Evolutionary conservation across 2,113 vertebrate species (phyloP).

Genomic region (Otolemur garnettii): DNA sequence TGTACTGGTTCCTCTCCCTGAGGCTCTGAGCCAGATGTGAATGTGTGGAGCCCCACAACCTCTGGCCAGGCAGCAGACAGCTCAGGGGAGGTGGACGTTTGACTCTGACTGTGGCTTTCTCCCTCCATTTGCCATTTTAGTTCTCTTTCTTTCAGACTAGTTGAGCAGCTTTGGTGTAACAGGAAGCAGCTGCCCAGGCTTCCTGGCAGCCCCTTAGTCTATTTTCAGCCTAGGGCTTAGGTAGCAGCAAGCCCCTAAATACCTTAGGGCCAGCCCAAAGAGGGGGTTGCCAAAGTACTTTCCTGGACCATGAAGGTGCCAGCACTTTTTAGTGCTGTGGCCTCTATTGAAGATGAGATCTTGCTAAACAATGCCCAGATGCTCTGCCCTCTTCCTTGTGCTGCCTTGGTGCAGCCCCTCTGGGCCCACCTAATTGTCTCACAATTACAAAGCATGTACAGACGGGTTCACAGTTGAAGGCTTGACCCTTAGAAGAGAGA

Average conservation of each 20-base stretch:
- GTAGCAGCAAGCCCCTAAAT: background rate
- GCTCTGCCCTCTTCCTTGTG: background rate
- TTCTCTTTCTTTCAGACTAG: background rate
- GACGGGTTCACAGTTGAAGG: background rate
- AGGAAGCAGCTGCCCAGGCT: background rate
- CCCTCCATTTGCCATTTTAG: background rate
- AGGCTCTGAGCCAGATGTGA: conserved; percentile 7
- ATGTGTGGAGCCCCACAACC: background rate
- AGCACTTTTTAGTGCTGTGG: background rate
- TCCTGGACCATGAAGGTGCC: background rate
- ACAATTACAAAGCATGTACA: background rate
- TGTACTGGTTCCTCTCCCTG: background rate
- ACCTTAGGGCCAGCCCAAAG: background rate
- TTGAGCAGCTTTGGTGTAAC: background rate
- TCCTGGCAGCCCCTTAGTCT: background rate
- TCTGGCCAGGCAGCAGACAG: background rate
- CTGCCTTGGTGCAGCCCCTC: background rate
- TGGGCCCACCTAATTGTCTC: rapidly evolving
- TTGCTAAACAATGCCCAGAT: background rate
- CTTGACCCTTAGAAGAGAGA: background rate
- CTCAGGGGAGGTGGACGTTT: background rate
- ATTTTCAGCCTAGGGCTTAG: background rate
- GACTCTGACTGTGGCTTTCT: background rate
- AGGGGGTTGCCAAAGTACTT: background rate
- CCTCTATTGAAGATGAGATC: background rate